Evolutionary conservation across 1,140 invertebrate genomes (phyloP).

Genomic region (Temnothorax curvispinosus): DNA sequence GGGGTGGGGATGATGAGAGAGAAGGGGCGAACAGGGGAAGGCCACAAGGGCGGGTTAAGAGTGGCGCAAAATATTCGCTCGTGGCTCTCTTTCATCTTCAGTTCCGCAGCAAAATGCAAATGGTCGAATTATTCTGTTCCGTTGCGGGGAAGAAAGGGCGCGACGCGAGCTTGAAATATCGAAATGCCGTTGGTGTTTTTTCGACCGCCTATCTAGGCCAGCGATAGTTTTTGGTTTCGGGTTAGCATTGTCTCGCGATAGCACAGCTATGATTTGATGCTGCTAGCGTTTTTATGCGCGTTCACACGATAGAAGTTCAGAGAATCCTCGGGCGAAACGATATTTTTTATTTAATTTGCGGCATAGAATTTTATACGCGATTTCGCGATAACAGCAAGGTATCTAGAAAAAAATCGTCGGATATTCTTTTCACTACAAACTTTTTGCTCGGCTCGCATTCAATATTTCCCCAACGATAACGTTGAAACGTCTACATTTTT

Average conservation of each 20-base stretch:
- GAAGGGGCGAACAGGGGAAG: neutral
- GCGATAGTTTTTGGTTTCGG: slow-evolving; percentile 56
- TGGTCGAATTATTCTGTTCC: slow-evolving; percentile 62
- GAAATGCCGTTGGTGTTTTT: slow-evolving; percentile 51
- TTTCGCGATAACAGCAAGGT: neutral
- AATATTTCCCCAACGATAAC: neutral
- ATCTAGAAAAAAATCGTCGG: neutral
- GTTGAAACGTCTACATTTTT: neutral
- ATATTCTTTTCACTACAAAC: neutral
- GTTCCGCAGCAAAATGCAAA: slow-evolving; percentile 67
- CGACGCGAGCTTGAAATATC: slow-evolving; percentile 53
- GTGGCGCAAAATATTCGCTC: slow-evolving; percentile 60
- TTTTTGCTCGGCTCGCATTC: neutral
- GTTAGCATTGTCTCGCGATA: slow-evolving; percentile 40
- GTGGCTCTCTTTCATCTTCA: slow-evolving; percentile 66
- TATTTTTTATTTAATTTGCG: slow-evolving; percentile 39
- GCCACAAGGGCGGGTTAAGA: slow-evolving; percentile 41
- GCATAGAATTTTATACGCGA: slow-evolving; percentile 14
- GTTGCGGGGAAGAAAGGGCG: neutral
- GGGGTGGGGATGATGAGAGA: neutral
- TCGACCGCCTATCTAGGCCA: slow-evolving; percentile 39
- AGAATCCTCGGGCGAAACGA: neutral
- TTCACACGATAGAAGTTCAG: slow-evolving; percentile 10
- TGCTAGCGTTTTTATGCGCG: slow-evolving; percentile 33
- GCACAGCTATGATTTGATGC: slow-evolving; percentile 43